Conservation (phyloP, 2,888 invertebrate genomes). For the Eumerus sabulonum region DNA sequence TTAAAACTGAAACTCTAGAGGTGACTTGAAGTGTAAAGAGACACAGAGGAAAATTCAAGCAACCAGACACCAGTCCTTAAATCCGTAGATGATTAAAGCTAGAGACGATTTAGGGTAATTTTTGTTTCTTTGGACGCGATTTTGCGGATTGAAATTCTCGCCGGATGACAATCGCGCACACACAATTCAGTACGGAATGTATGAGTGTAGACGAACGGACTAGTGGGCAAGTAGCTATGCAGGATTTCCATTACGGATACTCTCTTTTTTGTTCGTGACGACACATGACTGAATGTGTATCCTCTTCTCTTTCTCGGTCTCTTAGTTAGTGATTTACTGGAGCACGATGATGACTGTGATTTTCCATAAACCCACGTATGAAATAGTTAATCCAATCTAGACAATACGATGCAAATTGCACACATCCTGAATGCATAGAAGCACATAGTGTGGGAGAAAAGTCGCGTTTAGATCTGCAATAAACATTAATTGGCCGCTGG, state of each 20-base stretch:
- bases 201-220: slow-evolving; percentile 27
- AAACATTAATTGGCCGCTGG: no score
- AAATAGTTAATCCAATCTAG: no score
- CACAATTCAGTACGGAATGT: slow-evolving; percentile 40
- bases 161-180: slow-evolving; percentile 50
- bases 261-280: slow-evolving; percentile 6
- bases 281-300: not conserved
- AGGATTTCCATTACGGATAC: slow-evolving; percentile 24
- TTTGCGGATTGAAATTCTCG: slow-evolving; percentile 25
- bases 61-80: slow-evolving; percentile 40
- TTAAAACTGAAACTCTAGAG: not conserved
- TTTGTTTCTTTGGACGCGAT: slow-evolving; percentile 22
- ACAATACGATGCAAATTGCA: no score
- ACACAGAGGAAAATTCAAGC: slow-evolving; percentile 25
- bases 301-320: slow-evolving; percentile 33
- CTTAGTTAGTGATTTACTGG: not conserved
- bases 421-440: no score
- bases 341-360: not conserved
- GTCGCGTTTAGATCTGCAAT: no score
- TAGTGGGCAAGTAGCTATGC: slow-evolving; percentile 19
- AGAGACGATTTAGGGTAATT: slow-evolving; percentile 18
- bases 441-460: no score
- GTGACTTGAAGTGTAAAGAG: slow-evolving; percentile 14
- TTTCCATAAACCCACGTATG: no score
- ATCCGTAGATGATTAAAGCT: slow-evolving; percentile 48